These are phyloP conservation scores for Drosophila mayri DNA, from an alignment of 1,140 invertebrate species.

Conservation along the genomic window DNA sequence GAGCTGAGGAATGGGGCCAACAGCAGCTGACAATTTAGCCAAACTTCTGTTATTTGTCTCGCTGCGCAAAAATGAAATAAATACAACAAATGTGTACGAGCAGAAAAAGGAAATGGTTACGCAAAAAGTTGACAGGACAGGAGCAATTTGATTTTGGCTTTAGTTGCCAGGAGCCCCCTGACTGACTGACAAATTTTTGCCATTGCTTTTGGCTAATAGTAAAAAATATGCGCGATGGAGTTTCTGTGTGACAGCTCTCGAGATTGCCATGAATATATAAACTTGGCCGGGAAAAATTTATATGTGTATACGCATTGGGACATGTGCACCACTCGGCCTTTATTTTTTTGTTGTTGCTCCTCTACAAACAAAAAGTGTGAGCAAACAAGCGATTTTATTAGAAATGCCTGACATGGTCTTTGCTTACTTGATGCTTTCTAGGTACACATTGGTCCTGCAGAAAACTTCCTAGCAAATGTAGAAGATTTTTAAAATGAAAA, in stretches of 20 bases:
- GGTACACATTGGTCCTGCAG: not conserved
- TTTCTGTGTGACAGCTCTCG: constrained; percentile 69
- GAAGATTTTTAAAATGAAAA: not conserved
- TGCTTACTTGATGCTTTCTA: not conserved
- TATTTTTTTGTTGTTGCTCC: not conserved
- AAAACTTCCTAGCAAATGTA: not conserved
- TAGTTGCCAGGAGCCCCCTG: constrained; percentile 31
- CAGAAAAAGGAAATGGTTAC: constrained; percentile 39
- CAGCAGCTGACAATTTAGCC: constrained; percentile 69
- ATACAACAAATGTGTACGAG: constrained; percentile 52
- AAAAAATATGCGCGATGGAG: constrained; percentile 69
- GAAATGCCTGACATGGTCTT: constrained; percentile 5
- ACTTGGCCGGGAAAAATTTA: constrained; percentile 33
- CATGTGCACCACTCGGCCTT: constrained; percentile 14
- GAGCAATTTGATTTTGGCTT: constrained; percentile 74
- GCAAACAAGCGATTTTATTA: constrained; percentile 42
- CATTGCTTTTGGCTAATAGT: constrained; percentile 69
- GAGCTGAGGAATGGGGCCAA: constrained; percentile 44
- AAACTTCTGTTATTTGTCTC: constrained; percentile 75
- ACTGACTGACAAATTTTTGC: constrained; percentile 58
- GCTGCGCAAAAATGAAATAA: constrained; percentile 65
- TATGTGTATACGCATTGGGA: constrained; percentile 12
- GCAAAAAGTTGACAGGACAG: constrained; percentile 70
- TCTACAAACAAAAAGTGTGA: constrained; percentile 4
- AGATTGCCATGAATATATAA: constrained; percentile 79